A percentile compares a stretch with the other conserved stretches of the same genome.
phyloP scores from a whole-genome alignment of 2,888 invertebrate species.

The Sesia apiformis region DNA sequence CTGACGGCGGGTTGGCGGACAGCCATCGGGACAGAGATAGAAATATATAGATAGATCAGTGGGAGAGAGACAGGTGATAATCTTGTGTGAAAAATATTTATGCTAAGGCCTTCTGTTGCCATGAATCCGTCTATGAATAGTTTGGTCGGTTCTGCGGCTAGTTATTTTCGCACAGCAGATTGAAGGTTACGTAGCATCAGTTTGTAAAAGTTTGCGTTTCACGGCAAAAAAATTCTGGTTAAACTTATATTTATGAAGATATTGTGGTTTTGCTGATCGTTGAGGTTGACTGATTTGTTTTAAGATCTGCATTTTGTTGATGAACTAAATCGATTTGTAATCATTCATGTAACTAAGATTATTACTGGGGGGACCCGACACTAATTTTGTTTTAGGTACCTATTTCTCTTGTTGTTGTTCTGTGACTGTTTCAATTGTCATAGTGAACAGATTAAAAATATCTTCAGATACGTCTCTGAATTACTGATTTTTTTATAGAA shows the following conservation, averaged over 20 bases:
- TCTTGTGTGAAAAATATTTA: constrained; percentile 72
- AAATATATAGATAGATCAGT: constrained; percentile 41
- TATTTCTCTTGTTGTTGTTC: no score
- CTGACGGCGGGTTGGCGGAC: constrained; percentile 46
- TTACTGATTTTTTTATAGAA: no score
- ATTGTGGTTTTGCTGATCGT: no score
- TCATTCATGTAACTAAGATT: no score
- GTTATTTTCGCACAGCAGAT: constrained; percentile 49
- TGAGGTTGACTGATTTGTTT: no score
- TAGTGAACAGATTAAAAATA: no score
- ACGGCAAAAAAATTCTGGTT: constrained; percentile 23
- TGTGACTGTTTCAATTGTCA: no score
- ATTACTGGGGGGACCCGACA: no score
- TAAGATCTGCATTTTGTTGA: no score
- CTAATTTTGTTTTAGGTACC: no score
- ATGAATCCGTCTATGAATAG: constrained; percentile 60
- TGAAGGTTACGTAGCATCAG: constrained; percentile 48
- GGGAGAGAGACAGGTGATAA: constrained; percentile 59
- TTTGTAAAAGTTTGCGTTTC: constrained; percentile 12
- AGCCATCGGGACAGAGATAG: constrained; percentile 53
- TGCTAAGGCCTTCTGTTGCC: constrained; percentile 65
- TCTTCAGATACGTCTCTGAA: no score
- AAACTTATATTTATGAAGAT: constrained; percentile 2
- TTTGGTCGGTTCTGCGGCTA: constrained; percentile 34
- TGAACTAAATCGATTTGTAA: no score